Conservation (phyloP, 2,888 invertebrate genomes). For the Alviniconcha strummeri region DNA sequence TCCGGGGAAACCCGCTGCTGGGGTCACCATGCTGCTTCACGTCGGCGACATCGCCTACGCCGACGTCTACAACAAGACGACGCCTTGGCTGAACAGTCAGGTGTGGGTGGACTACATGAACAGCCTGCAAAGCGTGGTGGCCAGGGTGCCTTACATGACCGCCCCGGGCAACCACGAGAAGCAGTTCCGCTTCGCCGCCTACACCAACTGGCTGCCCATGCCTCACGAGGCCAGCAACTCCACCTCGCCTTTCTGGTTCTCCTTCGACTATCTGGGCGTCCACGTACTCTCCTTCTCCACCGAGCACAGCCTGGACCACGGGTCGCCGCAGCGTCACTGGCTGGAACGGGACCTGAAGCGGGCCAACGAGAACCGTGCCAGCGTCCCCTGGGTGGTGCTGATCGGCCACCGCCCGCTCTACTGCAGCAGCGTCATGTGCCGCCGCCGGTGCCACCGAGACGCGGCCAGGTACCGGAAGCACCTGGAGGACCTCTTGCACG, state of each 20-base stretch:
- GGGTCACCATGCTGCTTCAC: conserved; percentile 39
- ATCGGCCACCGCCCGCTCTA: conserved; percentile 46
- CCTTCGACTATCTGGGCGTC: conserved; percentile 45
- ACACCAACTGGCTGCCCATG: conserved; percentile 47
- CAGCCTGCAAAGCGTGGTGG: conserved; percentile 34
- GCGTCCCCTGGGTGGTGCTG: conserved; percentile 45
- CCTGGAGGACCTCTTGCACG: conserved; percentile 41
- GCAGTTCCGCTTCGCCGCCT: conserved; percentile 43
- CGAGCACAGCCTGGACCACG: conserved; percentile 40
- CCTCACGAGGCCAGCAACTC: conserved; percentile 39
- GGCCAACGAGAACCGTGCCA: conserved; percentile 41
- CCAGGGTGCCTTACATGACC: conserved; percentile 45
- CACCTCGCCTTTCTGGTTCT: conserved; percentile 44
- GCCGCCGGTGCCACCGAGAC: conserved; percentile 32
- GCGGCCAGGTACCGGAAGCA: conserved; percentile 33
- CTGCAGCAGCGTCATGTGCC: conserved; percentile 39
- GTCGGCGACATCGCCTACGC: conserved; percentile 45
- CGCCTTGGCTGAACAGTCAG: conserved; percentile 38
- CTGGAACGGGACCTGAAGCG: conserved; percentile 39
- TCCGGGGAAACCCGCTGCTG: background rate
- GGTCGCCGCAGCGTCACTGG: conserved; percentile 40
- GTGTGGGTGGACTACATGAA: conserved; percentile 47
- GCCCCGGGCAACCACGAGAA: conserved; percentile 46
- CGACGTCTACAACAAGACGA: conserved; percentile 35
- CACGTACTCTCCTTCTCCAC: conserved; percentile 45